Evolutionary conservation across 2,113 vertebrate genomes (phyloP).

Genomic region (Kryptolebias marmoratus): DNA sequence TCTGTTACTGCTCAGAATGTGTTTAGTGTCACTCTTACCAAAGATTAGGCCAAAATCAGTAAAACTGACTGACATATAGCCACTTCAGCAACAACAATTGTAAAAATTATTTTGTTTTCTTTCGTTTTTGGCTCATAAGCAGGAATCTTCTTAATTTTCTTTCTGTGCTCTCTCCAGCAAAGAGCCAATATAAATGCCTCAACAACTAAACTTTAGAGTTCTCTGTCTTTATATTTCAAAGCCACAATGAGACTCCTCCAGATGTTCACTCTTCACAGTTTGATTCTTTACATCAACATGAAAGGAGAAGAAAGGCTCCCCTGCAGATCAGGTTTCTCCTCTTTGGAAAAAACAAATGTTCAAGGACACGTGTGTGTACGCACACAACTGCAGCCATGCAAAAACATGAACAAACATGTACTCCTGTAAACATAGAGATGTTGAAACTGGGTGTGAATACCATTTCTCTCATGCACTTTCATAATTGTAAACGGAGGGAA

Average conservation of each 20-base stretch:
- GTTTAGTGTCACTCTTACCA: too few relatives aligned
- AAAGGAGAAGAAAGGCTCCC: constrained; percentile 26
- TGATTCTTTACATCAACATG: background rate
- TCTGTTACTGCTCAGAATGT: too few relatives aligned
- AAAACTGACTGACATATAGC: too few relatives aligned
- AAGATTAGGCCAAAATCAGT: too few relatives aligned
- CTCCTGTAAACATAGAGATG: background rate
- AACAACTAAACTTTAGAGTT: background rate
- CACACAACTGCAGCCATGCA: background rate
- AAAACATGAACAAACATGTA: background rate
- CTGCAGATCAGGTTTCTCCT: constrained; percentile 51
- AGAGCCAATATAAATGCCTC: too few relatives aligned
- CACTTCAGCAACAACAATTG: too few relatives aligned
- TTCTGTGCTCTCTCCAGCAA: background rate
- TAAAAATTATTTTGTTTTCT: too few relatives aligned
- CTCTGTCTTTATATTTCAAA: background rate
- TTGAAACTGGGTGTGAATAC: background rate
- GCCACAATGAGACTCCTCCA: constrained; percentile 15
- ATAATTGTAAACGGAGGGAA: background rate
- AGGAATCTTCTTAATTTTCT: too few relatives aligned
- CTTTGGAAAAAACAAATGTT: constrained; percentile 2
- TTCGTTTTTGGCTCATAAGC: too few relatives aligned
- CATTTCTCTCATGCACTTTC: background rate
- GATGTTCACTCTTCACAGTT: constrained; percentile 31
- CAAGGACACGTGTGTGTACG: background rate